Evolutionary conservation across 1,140 invertebrate species (phyloP), one percentile per base, ranked within the genome.

Genomic region (Sminthurinus signatus): DNA sequence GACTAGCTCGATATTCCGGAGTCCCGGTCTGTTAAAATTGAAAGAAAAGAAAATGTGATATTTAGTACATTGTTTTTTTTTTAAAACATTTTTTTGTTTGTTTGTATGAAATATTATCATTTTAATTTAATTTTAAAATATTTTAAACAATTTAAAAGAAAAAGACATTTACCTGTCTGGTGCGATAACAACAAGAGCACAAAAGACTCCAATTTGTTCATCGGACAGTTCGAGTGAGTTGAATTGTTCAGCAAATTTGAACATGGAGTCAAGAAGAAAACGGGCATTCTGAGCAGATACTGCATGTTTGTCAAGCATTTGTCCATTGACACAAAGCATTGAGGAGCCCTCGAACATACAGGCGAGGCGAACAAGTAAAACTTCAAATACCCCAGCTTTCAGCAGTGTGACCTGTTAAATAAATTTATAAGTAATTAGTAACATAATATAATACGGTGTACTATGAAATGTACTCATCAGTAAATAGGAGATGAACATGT

Each of bases 261-360:
- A 96, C 80, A 96, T 97, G 64, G 91, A 95, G 74, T 96, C 91
- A 78, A 96, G 88, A 29, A 98, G 84, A 75, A 96, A 96, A 70
- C 91, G 82, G 14, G 92, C 91, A 78, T 95, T 95, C 72, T 72
- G 71, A 60, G 65, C 68, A 56, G 86, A 88, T 65, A 95, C 88
- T 52, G 90, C 86, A 75, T 95, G 91, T 52, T 89, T 83, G 73
- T 91, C 88, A 74, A 94, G 84, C 68, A 95, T 85, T 77, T 93
- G 89, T 51, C 91, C 91, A 73, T 95, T 94, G 54, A 95, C 81
- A 76, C 91, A 95, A 68, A 95, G 88, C 83, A 95, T 92, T 75
- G 87, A 88, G 78, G 90, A 89, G 70, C 66, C 66, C 28, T 94
- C 89, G 75, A 94, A 95, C 89, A 96, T 92, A 79, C 91, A 92